Conservation (phyloP, 2,888 invertebrate species). For the Aphodius granarius region DNA sequence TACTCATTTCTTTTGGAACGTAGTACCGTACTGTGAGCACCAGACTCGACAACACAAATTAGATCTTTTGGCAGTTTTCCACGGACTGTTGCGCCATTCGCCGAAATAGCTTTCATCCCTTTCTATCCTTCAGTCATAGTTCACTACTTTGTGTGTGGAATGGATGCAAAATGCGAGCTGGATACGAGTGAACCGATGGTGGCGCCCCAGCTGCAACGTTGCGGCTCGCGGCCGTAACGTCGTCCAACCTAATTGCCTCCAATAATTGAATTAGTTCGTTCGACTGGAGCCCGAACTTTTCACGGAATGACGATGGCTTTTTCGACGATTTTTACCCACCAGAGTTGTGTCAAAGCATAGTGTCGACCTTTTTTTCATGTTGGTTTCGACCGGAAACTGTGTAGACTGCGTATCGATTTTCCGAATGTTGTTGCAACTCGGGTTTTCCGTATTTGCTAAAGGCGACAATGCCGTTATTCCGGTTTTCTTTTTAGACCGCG, state of each 20-base stretch:
- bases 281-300: not conserved
- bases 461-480: not conserved
- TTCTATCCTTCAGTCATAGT: not conserved
- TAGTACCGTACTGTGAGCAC: not conserved
- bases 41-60: not conserved
- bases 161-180: not conserved
- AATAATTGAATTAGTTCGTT: not conserved
- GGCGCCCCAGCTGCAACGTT: not conserved
- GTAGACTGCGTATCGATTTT: not conserved
- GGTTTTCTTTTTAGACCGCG: not conserved
- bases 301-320: not conserved
- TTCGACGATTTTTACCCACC: not conserved
- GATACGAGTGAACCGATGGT: not conserved
- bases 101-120: not conserved
- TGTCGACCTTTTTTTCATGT: not conserved
- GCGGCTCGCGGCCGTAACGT: not conserved
- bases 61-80: not conserved
- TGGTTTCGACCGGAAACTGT: not conserved
- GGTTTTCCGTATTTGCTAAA: not conserved
- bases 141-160: not conserved
- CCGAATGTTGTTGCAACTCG: not conserved
- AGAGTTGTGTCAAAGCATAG: not conserved
- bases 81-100: not conserved
- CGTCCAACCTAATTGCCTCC: not conserved
- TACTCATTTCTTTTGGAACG: not conserved